These are phyloP conservation scores for Augiades crinisus DNA, from an alignment of 2,888 invertebrate species.

Conservation along the genomic window DNA sequence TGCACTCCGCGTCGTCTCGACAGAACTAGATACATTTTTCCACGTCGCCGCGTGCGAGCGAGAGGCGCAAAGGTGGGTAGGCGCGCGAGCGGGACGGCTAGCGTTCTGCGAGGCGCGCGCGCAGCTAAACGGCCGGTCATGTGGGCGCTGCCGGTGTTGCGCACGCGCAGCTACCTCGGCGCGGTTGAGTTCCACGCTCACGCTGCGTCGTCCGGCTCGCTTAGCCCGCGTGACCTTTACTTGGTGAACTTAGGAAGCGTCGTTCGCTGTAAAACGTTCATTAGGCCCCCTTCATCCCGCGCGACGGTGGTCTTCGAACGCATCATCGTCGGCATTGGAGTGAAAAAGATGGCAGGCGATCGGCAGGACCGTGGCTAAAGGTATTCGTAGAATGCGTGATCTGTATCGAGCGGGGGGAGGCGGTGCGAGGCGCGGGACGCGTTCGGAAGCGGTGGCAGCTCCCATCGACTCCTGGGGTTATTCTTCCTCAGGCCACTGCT, in stretches of 20 bases:
- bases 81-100: constrained; percentile 53
- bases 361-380: constrained; percentile 71
- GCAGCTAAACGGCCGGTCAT: constrained; percentile 71
- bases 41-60: constrained; percentile 64
- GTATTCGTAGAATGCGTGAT: constrained; percentile 81
- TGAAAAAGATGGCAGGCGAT: constrained; percentile 70
- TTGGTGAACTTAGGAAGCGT: constrained; percentile 81
- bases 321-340: constrained; percentile 62
- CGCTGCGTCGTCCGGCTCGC: constrained; percentile 74
- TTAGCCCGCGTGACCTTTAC: constrained; percentile 78
- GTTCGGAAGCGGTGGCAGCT: constrained; percentile 81
- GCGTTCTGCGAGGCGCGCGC: constrained; percentile 49
- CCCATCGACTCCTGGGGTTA: constrained; percentile 82
- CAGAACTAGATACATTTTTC: constrained; percentile 82
- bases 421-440: constrained; percentile 70
- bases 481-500: constrained; percentile 82
- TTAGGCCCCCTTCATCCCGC: constrained; percentile 72
- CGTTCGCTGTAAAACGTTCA: constrained; percentile 75
- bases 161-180: constrained; percentile 75
- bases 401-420: constrained; percentile 74
- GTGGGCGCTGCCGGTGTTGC: constrained; percentile 81
- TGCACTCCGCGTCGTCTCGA: constrained; percentile 78
- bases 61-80: constrained; percentile 35
- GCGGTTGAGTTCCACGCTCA: constrained; percentile 73
- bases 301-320: constrained; percentile 54